Conservation (phyloP, 2,888 invertebrate genomes). For the Lithophane leautieri region DNA sequence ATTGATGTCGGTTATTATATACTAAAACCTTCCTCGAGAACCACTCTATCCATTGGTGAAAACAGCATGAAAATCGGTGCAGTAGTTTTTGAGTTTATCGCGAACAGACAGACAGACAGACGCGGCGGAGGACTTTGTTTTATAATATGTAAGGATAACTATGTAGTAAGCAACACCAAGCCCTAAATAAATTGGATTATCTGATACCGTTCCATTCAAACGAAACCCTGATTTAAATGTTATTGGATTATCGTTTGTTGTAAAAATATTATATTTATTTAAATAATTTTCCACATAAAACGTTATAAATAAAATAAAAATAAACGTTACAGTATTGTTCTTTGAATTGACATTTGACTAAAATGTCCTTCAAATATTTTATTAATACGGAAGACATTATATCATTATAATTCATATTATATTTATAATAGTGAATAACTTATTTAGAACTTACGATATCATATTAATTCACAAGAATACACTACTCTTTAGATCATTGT, state of each 20-base stretch:
- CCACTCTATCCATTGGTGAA: too few species aligned
- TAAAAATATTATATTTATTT: background rate
- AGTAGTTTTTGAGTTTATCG: too few species aligned
- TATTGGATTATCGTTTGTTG: background rate
- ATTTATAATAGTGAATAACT: slow-evolving; percentile 26
- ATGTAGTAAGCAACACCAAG: background rate
- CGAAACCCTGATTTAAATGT: too few species aligned
- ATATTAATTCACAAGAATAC: slow-evolving; percentile 14
- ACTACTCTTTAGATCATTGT: background rate
- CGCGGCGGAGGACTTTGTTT: too few species aligned
- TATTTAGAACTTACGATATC: slow-evolving; percentile 16
- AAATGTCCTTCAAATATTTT: slow-evolving; percentile 16
- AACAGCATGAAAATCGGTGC: too few species aligned
- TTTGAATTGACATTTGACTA: slow-evolving; percentile 17
- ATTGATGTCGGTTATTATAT: too few species aligned
- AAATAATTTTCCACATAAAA: background rate
- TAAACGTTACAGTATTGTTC: background rate
- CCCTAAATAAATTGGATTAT: background rate
- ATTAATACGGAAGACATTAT: slow-evolving; percentile 7
- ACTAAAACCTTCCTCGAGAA: too few species aligned
- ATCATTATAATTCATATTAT: background rate
- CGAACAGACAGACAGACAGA: too few species aligned
- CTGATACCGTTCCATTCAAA: background rate
- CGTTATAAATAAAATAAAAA: background rate
- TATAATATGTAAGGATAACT: too few species aligned